These are phyloP conservation scores for Falco columbarius DNA, from an alignment of 2,797 vertebrate genomes.

Conservation along the genomic window DNA sequence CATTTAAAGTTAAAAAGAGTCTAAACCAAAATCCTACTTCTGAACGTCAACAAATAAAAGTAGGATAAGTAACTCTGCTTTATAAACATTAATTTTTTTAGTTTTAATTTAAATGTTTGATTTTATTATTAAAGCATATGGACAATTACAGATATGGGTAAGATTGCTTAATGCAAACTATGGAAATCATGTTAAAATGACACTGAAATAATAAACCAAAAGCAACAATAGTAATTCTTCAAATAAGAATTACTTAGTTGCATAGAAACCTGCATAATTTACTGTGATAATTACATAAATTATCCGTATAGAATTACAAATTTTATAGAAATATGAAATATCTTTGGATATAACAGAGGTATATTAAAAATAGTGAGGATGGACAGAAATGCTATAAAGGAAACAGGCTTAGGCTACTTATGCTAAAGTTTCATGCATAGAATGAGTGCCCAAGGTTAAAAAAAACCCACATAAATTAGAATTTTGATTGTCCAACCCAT, in stretches of 20 bases:
- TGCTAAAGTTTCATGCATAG: background rate
- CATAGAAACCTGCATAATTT: constrained; percentile 8
- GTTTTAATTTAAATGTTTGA: background rate
- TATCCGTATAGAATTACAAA: background rate
- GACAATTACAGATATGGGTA: background rate
- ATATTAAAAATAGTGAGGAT: background rate
- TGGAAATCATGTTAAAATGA: background rate
- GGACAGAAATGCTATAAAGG: background rate
- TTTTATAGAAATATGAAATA: background rate
- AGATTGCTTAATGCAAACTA: background rate
- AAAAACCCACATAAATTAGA: constrained; percentile 49
- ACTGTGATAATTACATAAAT: constrained; percentile 10
- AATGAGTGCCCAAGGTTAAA: constrained; percentile 7
- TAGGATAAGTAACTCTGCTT: constrained; percentile 20
- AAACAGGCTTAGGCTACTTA: constrained; percentile 4
- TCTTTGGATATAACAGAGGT: background rate
- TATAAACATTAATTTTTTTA: background rate
- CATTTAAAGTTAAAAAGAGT: constrained; percentile 7
- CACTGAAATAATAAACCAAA: constrained; percentile 8
- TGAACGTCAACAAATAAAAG: background rate
- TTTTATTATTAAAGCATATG: constrained; percentile 21
- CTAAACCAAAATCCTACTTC: constrained; percentile 22
- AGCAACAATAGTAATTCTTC: constrained; percentile 28
- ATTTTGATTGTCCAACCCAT: constrained; percentile 54
- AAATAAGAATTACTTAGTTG: constrained; percentile 22